phyloP scores from a whole-genome alignment of 2,888 invertebrate species.

The Eucera pruinosa region DNA sequence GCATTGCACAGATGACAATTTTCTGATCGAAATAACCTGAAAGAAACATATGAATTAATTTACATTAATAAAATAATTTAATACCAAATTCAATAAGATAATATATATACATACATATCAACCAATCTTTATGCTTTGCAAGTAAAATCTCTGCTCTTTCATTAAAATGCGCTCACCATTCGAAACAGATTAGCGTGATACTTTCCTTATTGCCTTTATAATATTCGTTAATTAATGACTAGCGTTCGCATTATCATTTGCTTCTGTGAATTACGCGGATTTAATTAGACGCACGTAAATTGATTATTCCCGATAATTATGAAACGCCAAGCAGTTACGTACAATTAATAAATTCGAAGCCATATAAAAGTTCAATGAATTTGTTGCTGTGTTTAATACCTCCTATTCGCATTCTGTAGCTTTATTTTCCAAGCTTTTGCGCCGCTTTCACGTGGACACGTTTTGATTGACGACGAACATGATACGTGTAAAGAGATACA shows the following conservation, averaged over 20 bases:
- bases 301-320: constrained; percentile 15
- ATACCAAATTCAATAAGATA: no score
- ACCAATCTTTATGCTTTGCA: no score
- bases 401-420: not conserved
- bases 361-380: not conserved
- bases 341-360: not conserved
- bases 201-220: constrained; percentile 34
- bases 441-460: not conserved
- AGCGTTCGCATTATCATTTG: constrained; percentile 16
- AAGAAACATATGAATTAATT: no score
- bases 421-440: not conserved
- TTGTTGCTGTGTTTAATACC: not conserved
- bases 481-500: not conserved
- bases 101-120: no score
- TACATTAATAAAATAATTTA: no score
- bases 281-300: constrained; percentile 24
- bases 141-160: no score
- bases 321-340: not conserved
- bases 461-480: not conserved
- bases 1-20: no score
- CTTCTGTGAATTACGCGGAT: constrained; percentile 27
- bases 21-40: no score
- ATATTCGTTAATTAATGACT: constrained; percentile 44
- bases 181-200: constrained; percentile 31
- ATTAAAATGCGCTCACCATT: not conserved